phyloP scores from a whole-genome alignment of 2,888 invertebrate genomes.

The Timema cristinae region DNA sequence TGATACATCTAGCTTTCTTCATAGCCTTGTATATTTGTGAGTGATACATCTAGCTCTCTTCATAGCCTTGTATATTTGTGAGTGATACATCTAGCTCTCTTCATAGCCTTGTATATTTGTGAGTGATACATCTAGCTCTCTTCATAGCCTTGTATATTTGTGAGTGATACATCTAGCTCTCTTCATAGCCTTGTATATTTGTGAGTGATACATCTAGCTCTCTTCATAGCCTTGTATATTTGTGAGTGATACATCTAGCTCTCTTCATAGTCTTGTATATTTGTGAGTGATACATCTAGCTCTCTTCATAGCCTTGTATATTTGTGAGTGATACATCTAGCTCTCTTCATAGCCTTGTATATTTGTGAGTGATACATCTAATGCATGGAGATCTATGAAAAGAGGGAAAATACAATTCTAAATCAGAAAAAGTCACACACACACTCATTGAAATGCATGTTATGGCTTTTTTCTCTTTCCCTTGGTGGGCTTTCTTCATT shows the following conservation, averaged over 20 bases:
- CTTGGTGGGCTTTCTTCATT: too few species aligned
- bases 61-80: constrained; percentile 55
- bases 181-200: constrained; percentile 53
- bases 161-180: constrained; percentile 51
- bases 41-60: constrained; percentile 49
- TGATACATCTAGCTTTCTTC: constrained; percentile 49
- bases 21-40: constrained; percentile 54
- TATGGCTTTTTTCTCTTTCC: too few species aligned
- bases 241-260: constrained; percentile 53
- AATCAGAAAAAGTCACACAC: too few species aligned
- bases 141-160: constrained; percentile 54
- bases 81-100: constrained; percentile 48
- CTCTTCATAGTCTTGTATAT: constrained; percentile 53
- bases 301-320: constrained; percentile 51
- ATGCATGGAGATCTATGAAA: too few species aligned
- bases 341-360: constrained; percentile 51
- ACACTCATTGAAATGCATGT: too few species aligned
- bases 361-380: constrained; percentile 45
- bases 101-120: constrained; percentile 55
- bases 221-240: constrained; percentile 53
- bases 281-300: constrained; percentile 53
- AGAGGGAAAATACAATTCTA: too few species aligned
- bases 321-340: constrained; percentile 56
- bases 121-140: constrained; percentile 47
- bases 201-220: constrained; percentile 53